Percentiles rank a stretch among this genome's conserved stretches.
phyloP scores from a whole-genome alignment of 2,888 invertebrate species.

The Ophion obscuratus region DNA sequence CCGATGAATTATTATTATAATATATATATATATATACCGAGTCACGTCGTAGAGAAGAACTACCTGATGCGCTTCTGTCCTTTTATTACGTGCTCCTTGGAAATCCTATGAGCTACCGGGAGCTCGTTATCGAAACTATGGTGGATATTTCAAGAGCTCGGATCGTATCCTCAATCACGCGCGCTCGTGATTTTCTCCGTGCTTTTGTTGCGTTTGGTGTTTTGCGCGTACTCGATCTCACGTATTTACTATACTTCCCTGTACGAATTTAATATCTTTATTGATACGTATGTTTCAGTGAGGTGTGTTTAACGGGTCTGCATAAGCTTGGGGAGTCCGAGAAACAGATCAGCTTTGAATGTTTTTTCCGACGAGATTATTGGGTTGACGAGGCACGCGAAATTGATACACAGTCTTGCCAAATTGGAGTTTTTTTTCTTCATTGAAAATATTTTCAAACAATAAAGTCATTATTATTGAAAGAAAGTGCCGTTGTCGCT shows the following conservation, averaged over 20 bases:
- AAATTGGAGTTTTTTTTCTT: too few species aligned
- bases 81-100: constrained; percentile 42
- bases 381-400: too few species aligned
- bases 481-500: too few species aligned
- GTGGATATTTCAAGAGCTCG: constrained; percentile 28
- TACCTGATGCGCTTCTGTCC: constrained; percentile 23
- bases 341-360: neutral
- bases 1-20: constrained; percentile 57
- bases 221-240: neutral
- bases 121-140: constrained; percentile 57
- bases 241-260: neutral
- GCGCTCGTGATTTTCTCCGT: neutral
- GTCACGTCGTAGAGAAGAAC: constrained; percentile 17
- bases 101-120: constrained; percentile 51
- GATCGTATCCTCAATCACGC: neutral
- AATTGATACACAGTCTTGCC: too few species aligned
- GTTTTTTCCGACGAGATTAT: neutral
- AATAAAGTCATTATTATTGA: too few species aligned
- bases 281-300: neutral
- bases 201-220: constrained; percentile 6
- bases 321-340: too few species aligned
- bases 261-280: constrained; percentile 2
- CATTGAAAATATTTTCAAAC: too few species aligned
- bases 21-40: constrained; percentile 1
- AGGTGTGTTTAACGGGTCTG: neutral